These are phyloP conservation scores for Seriola rivoliana DNA, from an alignment of 2,113 vertebrate genomes.

Conservation along the genomic window DNA sequence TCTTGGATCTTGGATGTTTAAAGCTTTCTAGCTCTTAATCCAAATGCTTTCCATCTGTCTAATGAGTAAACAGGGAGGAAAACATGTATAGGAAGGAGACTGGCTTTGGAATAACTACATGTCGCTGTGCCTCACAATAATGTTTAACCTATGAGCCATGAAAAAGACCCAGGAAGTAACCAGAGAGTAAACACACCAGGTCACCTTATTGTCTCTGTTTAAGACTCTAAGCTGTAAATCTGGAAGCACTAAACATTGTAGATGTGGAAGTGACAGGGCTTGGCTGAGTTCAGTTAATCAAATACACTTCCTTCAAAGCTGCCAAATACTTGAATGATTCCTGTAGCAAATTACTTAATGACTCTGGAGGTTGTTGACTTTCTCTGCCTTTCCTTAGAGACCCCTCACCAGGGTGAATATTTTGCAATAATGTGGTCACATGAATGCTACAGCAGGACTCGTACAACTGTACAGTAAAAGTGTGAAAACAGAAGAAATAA, in stretches of 20 bases:
- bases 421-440: background rate
- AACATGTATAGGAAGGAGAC: constrained; percentile 13
- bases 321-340: background rate
- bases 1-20: constrained; percentile 46
- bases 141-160: constrained; percentile 42
- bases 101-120: background rate
- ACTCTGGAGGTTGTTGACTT: background rate
- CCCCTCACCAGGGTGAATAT: background rate
- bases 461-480: background rate
- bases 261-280: background rate
- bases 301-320: constrained; percentile 1
- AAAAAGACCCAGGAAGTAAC: constrained; percentile 8
- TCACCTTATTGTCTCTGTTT: constrained; percentile 12
- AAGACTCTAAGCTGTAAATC: constrained; percentile 37
- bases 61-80: constrained; percentile 63
- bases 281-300: background rate
- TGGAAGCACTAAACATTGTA: background rate
- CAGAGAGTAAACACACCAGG: background rate
- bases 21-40: constrained; percentile 66
- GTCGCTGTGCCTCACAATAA: constrained; percentile 7
- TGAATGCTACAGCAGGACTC: background rate
- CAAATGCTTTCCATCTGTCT: constrained; percentile 69
- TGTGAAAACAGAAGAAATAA: background rate
- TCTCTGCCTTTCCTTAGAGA: background rate
- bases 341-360: background rate